phyloP scores from a whole-genome alignment of 2,797 vertebrate genomes.

The Aulostomus chinensis region DNA sequence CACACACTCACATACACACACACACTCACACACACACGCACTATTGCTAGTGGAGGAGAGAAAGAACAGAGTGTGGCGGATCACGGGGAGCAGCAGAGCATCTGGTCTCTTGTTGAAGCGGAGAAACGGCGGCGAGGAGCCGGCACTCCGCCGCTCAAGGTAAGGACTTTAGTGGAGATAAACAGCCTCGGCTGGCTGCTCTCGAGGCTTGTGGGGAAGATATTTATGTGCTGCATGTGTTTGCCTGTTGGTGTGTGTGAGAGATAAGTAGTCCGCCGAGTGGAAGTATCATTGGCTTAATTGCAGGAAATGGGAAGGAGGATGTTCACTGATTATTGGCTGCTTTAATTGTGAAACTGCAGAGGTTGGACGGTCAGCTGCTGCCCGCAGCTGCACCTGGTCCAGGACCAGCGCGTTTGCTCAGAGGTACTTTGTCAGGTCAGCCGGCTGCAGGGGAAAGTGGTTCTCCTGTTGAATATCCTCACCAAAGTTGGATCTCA shows the following conservation, averaged over 20 bases:
- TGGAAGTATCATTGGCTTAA: constrained; percentile 1
- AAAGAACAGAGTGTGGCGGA: constrained; percentile 19
- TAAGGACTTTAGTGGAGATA: constrained; percentile 36
- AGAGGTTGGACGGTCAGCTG: not conserved
- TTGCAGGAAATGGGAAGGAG: constrained; percentile 1
- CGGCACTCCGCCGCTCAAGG: constrained; percentile 28
- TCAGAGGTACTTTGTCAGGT: too few species aligned
- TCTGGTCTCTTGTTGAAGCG: constrained; percentile 25
- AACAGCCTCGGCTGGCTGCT: constrained; percentile 8
- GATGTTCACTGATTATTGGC: constrained; percentile 17
- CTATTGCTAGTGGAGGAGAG: constrained; percentile 31
- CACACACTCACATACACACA: not conserved
- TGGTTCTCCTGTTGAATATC: too few species aligned
- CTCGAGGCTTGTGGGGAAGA: not conserved
- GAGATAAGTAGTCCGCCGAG: constrained; percentile 27
- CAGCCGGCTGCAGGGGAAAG: too few species aligned
- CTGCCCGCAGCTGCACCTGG: not conserved
- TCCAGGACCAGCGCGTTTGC: too few species aligned
- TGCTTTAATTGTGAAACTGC: constrained; percentile 13
- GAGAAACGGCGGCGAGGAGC: constrained; percentile 21
- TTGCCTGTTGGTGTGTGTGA: not conserved
- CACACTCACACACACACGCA: constrained; percentile 2
- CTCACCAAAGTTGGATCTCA: too few species aligned
- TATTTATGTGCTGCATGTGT: not conserved
- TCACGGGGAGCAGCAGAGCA: constrained; percentile 19